Percentiles rank a stretch among this genome's conserved stretches.
Evolutionary conservation across 1,140 invertebrate genomes (phyloP).

Genomic region (Acromyrmex heyeri): DNA sequence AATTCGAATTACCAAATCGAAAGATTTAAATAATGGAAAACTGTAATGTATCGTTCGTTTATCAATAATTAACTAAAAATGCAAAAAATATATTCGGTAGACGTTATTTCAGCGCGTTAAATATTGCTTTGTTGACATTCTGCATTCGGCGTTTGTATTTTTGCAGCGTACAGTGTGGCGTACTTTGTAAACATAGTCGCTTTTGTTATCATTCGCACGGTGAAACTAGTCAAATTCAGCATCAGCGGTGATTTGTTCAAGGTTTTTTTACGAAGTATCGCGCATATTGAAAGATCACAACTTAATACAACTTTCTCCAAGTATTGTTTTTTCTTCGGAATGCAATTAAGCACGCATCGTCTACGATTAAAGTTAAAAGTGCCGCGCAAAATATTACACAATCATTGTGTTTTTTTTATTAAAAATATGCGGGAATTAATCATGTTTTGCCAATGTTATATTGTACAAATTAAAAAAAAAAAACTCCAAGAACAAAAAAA

Average conservation of each 20-base stretch:
- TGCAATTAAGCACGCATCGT: not conserved
- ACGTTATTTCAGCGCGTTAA: conserved; percentile 6
- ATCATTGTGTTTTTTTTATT: not conserved
- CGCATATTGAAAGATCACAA: not conserved
- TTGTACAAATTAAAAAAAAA: not conserved
- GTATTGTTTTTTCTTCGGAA: not conserved
- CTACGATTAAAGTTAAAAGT: not conserved
- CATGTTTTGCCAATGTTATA: not conserved
- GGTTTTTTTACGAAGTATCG: not conserved
- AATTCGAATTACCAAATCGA: not conserved
- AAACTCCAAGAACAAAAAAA: not conserved
- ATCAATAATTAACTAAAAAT: not conserved
- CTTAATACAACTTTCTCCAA: not conserved
- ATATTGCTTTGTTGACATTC: not conserved
- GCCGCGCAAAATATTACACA: not conserved
- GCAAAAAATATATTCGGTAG: not conserved
- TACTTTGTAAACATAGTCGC: not conserved
- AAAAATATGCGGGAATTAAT: not conserved
- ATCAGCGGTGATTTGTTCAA: not conserved
- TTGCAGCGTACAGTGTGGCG: not conserved
- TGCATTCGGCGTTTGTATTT: not conserved
- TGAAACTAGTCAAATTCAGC: not conserved
- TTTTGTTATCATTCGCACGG: not conserved
- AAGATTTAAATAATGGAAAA: not conserved
- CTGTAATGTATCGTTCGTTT: not conserved